Base-by-base conservation (phyloP, 2,113 vertebrate species). In the human region DNA sequence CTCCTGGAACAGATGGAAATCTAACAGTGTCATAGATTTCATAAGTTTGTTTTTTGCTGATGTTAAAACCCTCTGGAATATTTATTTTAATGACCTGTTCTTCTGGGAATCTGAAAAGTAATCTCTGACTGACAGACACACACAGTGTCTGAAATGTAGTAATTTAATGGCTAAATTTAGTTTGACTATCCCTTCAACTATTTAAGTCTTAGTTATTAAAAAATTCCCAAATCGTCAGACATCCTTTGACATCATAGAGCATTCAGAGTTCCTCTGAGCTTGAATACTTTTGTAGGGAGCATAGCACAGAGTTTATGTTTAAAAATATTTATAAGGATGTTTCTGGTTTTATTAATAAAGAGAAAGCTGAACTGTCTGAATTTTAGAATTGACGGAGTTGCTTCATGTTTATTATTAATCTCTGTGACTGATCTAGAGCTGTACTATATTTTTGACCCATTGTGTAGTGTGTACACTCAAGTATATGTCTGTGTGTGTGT, bases 1-100 rank as follows among this genome's bases (percentile, higher is more conserved):
- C 68, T 92, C 88, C 43, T 50, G 90, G 52, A 92, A 95, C 96
- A 98, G 98, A 97, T 96, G 95, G 96, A 97, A 95, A 90, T 82
- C 76, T 43, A 96, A 83, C 84, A n/a, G 50, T 87, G 93, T 96
- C 89, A 88, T 61, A 97, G 97, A 94, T 94, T 95, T 85, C 70
- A 48, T 68, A 55, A 1, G 5, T 88, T 96, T 87, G 18, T 93
- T 97, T 88, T 90, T 79, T 89, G 79, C 78, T 91, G 85, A 64
- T 94, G 95, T 20, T 52, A 80, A 94, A 92, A 35, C 18, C 45
- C 75, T 89, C 79, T 90, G 64, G 89, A 97, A 95, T 93, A 38
- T 83, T 95, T 96, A 89, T 95, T 93, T 93, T 96, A 97, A 97
- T 95, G 91, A 89, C 76, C 86, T 92, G 23, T 76, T 94, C 86